Percentiles rank a stretch among this genome's conserved stretches.
phyloP scores from a whole-genome alignment of 2,113 vertebrate genomes.

The Sturnira hondurensis region DNA sequence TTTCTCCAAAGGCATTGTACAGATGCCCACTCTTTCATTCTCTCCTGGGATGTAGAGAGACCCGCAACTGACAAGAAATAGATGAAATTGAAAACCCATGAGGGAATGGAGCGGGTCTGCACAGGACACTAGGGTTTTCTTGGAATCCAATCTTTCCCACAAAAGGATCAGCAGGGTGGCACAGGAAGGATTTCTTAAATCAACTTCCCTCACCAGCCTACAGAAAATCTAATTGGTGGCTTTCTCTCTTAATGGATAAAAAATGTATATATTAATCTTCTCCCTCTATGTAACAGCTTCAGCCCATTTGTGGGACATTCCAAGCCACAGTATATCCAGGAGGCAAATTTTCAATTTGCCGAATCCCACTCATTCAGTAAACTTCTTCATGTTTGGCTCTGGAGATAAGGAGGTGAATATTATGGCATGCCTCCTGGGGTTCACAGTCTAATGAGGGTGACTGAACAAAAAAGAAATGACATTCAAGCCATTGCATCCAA shows the following conservation, averaged over 20 bases:
- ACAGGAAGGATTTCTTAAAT: neutral
- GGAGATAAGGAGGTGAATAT: neutral
- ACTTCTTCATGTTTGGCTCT: neutral
- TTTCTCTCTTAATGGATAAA: neutral
- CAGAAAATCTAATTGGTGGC: neutral
- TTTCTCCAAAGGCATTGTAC: conserved; percentile 51
- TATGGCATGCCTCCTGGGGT: neutral
- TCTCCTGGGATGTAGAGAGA: conserved; percentile 18
- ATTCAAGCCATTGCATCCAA: neutral
- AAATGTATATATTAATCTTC: neutral
- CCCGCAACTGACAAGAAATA: conserved; percentile 51
- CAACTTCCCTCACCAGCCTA: neutral
- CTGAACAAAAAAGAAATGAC: neutral
- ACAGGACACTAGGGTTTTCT: neutral
- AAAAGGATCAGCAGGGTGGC: neutral
- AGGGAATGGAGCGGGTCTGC: neutral
- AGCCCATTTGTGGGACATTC: neutral
- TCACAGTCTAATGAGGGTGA: neutral
- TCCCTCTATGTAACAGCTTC: neutral
- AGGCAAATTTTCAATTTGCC: neutral
- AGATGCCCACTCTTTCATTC: conserved; percentile 1
- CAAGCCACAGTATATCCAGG: neutral
- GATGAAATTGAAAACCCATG: conserved; percentile 46
- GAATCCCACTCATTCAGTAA: neutral
- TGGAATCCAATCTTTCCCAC: neutral